phyloP scores from a whole-genome alignment of 1,140 invertebrate genomes.

The Drosophila oshimai region DNA sequence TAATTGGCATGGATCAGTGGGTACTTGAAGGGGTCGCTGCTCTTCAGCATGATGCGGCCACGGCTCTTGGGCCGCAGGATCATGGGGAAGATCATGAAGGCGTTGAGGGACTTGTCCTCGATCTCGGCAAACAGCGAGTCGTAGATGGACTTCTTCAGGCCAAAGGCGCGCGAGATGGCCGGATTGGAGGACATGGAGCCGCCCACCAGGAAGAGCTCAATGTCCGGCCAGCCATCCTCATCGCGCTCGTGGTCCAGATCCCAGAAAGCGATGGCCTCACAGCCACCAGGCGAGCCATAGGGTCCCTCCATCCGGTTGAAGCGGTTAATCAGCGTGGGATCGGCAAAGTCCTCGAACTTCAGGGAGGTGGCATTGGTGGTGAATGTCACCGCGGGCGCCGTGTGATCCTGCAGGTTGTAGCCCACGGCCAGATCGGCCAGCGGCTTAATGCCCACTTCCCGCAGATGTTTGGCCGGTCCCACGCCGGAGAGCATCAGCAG shows the following conservation, averaged over 20 bases:
- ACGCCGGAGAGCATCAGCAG: slow-evolving; percentile 92
- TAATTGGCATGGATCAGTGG: slow-evolving; percentile 94
- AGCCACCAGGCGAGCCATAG: slow-evolving; percentile 90
- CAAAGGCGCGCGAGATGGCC: slow-evolving; percentile 84
- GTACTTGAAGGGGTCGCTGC: slow-evolving; percentile 88
- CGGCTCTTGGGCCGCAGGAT: slow-evolving; percentile 89
- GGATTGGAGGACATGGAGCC: slow-evolving; percentile 84
- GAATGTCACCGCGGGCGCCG: slow-evolving; percentile 88
- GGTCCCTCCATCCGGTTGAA: slow-evolving; percentile 85
- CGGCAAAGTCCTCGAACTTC: slow-evolving; percentile 74
- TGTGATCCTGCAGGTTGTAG: slow-evolving; percentile 91
- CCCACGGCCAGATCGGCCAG: slow-evolving; percentile 89
- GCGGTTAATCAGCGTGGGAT: slow-evolving; percentile 63
- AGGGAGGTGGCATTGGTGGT: slow-evolving; percentile 84
- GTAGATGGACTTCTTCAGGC: slow-evolving; percentile 85
- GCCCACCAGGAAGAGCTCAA: slow-evolving; percentile 88
- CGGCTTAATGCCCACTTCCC: slow-evolving; percentile 85
- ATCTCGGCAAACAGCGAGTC: slow-evolving; percentile 83
- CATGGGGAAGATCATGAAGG: slow-evolving; percentile 88
- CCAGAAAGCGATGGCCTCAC: slow-evolving; percentile 90
- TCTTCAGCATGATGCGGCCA: slow-evolving; percentile 87
- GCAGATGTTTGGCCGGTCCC: slow-evolving; percentile 88
- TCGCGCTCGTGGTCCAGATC: slow-evolving; percentile 87
- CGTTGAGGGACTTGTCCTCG: slow-evolving; percentile 82
- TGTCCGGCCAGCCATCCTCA: slow-evolving; percentile 87